These are phyloP conservation scores for Gymnogyps californianus DNA, from an alignment of 2,113 vertebrate species.

Conservation along the genomic window DNA sequence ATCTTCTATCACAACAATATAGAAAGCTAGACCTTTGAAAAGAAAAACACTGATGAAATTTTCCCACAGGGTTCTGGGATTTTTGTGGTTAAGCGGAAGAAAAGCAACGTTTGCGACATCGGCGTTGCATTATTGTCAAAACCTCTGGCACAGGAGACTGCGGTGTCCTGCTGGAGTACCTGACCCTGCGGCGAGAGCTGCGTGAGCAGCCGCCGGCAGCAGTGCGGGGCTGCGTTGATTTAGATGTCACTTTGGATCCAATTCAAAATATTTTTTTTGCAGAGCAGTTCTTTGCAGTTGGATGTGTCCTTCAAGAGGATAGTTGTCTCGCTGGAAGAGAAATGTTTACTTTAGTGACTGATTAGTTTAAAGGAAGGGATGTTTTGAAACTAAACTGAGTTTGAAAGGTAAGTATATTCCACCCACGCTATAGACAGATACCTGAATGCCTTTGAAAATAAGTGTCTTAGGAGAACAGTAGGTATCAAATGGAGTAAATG, in stretches of 20 bases:
- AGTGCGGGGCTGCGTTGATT: not conserved
- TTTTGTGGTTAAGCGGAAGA: not conserved
- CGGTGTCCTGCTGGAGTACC: not conserved
- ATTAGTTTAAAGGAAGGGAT: not conserved
- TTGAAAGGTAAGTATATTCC: not conserved
- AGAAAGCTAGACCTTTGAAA: accelerated
- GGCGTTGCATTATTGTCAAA: accelerated
- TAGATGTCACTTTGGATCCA: not conserved
- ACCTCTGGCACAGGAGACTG: accelerated
- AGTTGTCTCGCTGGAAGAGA: not conserved
- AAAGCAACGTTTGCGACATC: accelerated
- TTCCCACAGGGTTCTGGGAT: accelerated
- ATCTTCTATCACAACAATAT: accelerated
- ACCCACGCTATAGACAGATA: not conserved
- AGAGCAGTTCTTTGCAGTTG: not conserved
- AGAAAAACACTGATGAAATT: accelerated
- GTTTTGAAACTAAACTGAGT: not conserved
- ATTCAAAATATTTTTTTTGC: not conserved
- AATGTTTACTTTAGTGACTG: not conserved
- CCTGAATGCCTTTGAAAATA: not conserved
- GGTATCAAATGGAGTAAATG: not conserved
- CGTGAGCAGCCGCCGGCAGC: not conserved
- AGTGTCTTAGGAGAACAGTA: not conserved
- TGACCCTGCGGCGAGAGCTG: not conserved
- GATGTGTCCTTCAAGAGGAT: not conserved